phyloP scores from a whole-genome alignment of 2,888 invertebrate genomes.

The Drosophila putrida region DNA sequence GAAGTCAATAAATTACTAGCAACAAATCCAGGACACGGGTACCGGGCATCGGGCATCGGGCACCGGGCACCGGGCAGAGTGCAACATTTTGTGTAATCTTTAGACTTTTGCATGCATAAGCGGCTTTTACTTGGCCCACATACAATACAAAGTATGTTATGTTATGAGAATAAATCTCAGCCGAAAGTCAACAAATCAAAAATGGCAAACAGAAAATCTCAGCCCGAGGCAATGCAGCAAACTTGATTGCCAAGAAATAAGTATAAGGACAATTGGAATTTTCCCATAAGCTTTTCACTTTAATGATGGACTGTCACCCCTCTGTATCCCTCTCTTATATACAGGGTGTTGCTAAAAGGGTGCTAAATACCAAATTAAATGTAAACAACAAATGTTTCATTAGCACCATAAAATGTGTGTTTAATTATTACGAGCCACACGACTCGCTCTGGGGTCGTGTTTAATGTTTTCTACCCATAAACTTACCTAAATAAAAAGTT shows the following conservation, averaged over 20 bases:
- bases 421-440: slow-evolving; percentile 72
- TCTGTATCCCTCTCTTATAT: background rate
- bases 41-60: too few relatives aligned
- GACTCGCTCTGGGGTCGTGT: slow-evolving; percentile 42
- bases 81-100: slow-evolving; percentile 64
- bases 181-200: slow-evolving; percentile 73
- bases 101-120: slow-evolving; percentile 72
- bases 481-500: slow-evolving; percentile 79
- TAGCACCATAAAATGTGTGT: slow-evolving; percentile 78
- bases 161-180: slow-evolving; percentile 43
- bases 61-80: slow-evolving; percentile 12
- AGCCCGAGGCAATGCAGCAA: slow-evolving; percentile 59
- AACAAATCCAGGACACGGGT: slow-evolving; percentile 25
- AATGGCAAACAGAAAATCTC: slow-evolving; percentile 5
- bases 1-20: slow-evolving; percentile 72
- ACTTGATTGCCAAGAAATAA: slow-evolving; percentile 63
- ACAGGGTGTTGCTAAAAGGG: slow-evolving; percentile 26
- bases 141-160: slow-evolving; percentile 34
- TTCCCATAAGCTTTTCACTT: slow-evolving; percentile 37
- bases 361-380: slow-evolving; percentile 77
- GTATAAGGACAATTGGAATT: slow-evolving; percentile 33
- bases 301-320: slow-evolving; percentile 33
- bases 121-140: slow-evolving; percentile 72
- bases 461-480: slow-evolving; percentile 62
- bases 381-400: slow-evolving; percentile 82